Evolutionary conservation across 2,797 vertebrate genomes (phyloP).

Genomic region (Bradypodion pumilum): DNA sequence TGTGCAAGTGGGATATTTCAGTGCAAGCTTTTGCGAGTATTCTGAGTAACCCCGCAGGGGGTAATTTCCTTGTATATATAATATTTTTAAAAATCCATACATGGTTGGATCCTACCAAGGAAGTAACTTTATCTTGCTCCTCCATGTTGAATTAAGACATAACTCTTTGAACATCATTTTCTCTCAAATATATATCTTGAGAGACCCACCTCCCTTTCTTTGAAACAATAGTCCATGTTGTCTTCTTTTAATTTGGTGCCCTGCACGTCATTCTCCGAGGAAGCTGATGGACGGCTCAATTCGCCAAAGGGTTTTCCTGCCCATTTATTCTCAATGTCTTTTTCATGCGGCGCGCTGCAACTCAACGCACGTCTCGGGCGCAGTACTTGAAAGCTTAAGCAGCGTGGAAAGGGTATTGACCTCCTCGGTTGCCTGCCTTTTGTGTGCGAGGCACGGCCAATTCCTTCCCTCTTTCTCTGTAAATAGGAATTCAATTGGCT

Average conservation of each 20-base stretch:
- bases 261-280: not conserved
- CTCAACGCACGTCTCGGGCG: not conserved
- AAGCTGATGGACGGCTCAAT: not conserved
- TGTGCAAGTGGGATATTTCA: too few relatives aligned
- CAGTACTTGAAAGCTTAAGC: not conserved
- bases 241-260: not conserved
- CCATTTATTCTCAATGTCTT: constrained; percentile 18
- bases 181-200: not conserved
- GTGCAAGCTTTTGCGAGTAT: too few relatives aligned
- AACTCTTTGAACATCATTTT: not conserved
- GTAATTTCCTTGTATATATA: too few relatives aligned
- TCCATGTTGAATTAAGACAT: not conserved
- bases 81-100: too few relatives aligned
- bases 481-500: constrained; percentile 44
- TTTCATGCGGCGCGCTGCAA: constrained; percentile 1
- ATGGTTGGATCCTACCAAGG: too few relatives aligned
- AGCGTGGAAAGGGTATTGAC: not conserved
- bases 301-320: not conserved
- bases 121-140: not conserved
- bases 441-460: not conserved
- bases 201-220: not conserved
- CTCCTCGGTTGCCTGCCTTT: constrained; percentile 9
- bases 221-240: not conserved
- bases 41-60: too few relatives aligned
- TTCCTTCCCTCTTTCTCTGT: not conserved